Evolutionary conservation across 2,888 invertebrate genomes (phyloP), one percentile per base, ranked within the genome.

Genomic region (Rhingia campestris): DNA sequence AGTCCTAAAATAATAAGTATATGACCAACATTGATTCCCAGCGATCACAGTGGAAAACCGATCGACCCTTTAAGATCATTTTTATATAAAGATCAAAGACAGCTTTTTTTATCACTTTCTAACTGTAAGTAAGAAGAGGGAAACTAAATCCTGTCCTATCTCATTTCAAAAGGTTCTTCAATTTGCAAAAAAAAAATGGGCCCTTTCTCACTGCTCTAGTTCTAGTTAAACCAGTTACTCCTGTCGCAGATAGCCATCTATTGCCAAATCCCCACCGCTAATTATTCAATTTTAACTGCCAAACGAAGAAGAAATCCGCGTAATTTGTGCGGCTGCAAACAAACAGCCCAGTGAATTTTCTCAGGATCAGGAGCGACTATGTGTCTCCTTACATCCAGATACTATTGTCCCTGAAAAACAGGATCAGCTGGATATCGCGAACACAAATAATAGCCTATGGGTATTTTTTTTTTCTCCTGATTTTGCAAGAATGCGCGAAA

Each of bases 321-420:
- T 84, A 84, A 84, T 84, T 84, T 84, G 80, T 84, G 84, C 84
- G 84, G 84, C 84, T 80, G 84, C 84, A 80, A 84, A 80, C 75
- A 84, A 80, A 84, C 84, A 84, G 66, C 84, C 84, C 84, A 84
- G 66, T 69, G 43, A 39, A 22, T 84, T 84, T 81, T 75, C 66
- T 74, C 43, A 73, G 53, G 67, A 53, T 49, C 75, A 51, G 54
- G 61, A 66, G 53, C 22, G 35, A 7, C 30, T 35, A 41, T 7
- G 9, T 66, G 61, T 67, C 72, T 73, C 30, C 64, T 4, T 51
- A 73, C 51, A 61, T 82, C 6, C 32, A 54, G 22, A 22, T 58
- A 47, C 63, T n/a, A 64, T 74, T 79, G 79, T 80, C 69, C 53
- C 43, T 39, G 22, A 22, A 49, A 69, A 82, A 80, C 84, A 61